Evolutionary conservation across 2,113 vertebrate species (phyloP).

Genomic region (Dipodomys ordii): DNA sequence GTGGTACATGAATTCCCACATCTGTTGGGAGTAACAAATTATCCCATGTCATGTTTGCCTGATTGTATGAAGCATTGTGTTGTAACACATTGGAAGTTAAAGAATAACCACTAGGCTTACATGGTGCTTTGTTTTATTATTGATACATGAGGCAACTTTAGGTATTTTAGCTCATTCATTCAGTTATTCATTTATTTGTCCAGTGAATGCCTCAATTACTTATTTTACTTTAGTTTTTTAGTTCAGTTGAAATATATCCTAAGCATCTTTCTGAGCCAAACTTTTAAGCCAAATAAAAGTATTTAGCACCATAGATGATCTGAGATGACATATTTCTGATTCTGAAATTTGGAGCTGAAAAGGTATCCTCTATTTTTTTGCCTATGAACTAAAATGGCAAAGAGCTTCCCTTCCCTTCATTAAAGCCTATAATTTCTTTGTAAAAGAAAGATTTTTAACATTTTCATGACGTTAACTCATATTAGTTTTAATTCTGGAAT

Average conservation of each 20-base stretch:
- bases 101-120: background rate
- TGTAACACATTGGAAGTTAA: background rate
- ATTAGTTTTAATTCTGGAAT: background rate
- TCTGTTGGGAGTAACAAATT: background rate
- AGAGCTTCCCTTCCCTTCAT: background rate
- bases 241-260: background rate
- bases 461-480: background rate
- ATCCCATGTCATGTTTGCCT: too few species aligned
- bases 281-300: background rate
- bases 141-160: background rate
- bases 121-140: background rate
- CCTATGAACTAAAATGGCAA: background rate
- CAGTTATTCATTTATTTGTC: background rate
- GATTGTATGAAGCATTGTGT: background rate
- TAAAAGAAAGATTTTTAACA: background rate
- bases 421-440: background rate
- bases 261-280: background rate
- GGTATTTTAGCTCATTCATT: background rate
- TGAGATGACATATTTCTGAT: background rate
- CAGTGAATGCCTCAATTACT: background rate
- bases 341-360: background rate
- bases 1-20: background rate
- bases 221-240: slow-evolving; percentile 18
- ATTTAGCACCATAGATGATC: background rate
- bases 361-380: background rate